Evolutionary conservation across 2,113 vertebrate genomes (phyloP).

Genomic region (Cyrtonyx montezumae): DNA sequence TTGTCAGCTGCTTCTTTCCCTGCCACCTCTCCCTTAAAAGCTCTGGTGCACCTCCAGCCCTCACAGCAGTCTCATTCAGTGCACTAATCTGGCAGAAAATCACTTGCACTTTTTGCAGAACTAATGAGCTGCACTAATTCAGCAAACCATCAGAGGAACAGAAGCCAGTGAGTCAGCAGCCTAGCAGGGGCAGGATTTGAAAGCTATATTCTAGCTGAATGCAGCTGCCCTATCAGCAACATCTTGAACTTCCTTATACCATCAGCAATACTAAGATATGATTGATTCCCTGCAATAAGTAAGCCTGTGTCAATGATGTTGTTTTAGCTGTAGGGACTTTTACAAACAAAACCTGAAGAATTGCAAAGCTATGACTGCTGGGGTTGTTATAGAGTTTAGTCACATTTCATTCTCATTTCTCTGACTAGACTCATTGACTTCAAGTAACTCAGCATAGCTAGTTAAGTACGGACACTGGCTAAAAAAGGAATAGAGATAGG

Average conservation of each 20-base stretch:
- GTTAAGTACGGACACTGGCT: not conserved
- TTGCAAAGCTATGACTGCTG: not conserved
- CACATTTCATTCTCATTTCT: not conserved
- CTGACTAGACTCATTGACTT: not conserved
- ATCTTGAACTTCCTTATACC: not conserved
- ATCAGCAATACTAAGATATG: not conserved
- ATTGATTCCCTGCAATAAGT: not conserved
- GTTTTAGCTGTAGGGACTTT: not conserved
- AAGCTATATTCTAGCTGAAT: accelerated
- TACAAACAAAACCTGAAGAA: not conserved
- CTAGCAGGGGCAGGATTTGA: accelerated
- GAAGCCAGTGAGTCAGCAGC: not conserved
- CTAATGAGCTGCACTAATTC: not conserved
- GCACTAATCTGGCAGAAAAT: not conserved
- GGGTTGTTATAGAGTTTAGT: not conserved
- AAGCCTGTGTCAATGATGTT: not conserved
- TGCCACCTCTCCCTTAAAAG: not conserved
- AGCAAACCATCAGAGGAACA: not conserved
- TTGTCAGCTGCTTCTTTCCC: not conserved
- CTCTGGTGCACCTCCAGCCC: not conserved
- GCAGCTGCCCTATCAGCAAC: not conserved
- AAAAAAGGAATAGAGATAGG: not conserved
- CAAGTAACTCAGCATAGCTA: not conserved
- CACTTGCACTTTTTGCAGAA: not conserved
- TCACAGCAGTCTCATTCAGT: not conserved